Evolutionary conservation across 1,140 invertebrate genomes (phyloP).

Genomic region (Dysdera silvatica): DNA sequence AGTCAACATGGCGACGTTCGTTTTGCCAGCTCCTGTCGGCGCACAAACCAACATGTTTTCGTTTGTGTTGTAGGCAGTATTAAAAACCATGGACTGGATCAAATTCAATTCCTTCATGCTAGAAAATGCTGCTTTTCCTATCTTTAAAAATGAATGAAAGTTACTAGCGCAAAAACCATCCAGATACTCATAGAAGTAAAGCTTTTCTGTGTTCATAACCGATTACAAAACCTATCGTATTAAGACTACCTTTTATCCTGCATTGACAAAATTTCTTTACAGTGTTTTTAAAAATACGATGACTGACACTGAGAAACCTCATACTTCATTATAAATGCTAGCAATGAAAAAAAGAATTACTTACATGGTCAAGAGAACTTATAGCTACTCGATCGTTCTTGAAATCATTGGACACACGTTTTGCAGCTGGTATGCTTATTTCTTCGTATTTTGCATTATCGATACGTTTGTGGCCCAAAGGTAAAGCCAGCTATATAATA

Average conservation of each 20-base stretch:
- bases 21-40: conserved; percentile 94
- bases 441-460: conserved; percentile 68
- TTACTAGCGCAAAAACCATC: background rate
- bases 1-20: conserved; percentile 92
- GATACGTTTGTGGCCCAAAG: conserved; percentile 63
- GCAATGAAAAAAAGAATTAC: conserved; percentile 27
- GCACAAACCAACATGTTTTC: conserved; percentile 88
- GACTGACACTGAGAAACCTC: too few relatives aligned
- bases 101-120: conserved; percentile 79
- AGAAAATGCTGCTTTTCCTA: conserved; percentile 76
- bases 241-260: too few relatives aligned
- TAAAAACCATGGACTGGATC: conserved; percentile 93
- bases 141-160: conserved; percentile 44
- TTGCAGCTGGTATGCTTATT: conserved; percentile 72
- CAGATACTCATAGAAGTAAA: too few relatives aligned
- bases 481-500: conserved; percentile 55
- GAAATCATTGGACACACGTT: conserved; percentile 55
- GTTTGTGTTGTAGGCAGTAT: conserved; percentile 90
- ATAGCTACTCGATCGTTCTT: conserved; percentile 63
- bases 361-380: conserved; percentile 65
- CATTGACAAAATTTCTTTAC: too few relatives aligned
- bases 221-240: too few relatives aligned
- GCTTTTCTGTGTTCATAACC: too few relatives aligned
- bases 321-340: background rate
- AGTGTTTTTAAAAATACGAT: too few relatives aligned